These are phyloP conservation scores for Eptatretus atami DNA, from an alignment of 2,797 vertebrate species.

Conservation along the genomic window DNA sequence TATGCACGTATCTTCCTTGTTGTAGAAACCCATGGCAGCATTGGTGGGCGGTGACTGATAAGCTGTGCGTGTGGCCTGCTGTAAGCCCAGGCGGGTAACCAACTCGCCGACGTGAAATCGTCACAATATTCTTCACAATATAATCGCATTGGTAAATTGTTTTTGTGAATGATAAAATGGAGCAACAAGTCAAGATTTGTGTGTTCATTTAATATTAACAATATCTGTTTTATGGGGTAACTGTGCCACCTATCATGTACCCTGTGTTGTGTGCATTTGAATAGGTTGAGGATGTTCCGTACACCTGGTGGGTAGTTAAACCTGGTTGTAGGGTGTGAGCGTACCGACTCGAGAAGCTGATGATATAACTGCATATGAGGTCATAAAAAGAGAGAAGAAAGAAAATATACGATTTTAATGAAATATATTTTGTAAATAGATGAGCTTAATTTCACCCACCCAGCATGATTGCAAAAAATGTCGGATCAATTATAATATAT, in stretches of 20 bases:
- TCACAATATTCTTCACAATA: not conserved
- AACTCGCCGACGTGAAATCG: conserved; percentile 19
- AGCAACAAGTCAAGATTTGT: too few relatives aligned
- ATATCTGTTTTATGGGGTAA: conserved; percentile 4
- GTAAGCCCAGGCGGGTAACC: conserved; percentile 89
- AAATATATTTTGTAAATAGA: too few relatives aligned
- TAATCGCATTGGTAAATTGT: not conserved
- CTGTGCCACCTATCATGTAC: conserved; percentile 12
- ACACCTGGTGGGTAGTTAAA: conserved; percentile 91
- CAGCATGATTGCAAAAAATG: too few relatives aligned
- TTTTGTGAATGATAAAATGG: too few relatives aligned
- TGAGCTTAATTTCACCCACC: too few relatives aligned
- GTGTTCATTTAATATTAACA: conserved; percentile 11
- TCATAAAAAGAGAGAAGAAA: too few relatives aligned
- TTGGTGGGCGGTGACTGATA: conserved; percentile 68
- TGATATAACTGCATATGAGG: conserved; percentile 34
- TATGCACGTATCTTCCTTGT: conserved; percentile 66
- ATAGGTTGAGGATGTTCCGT: conserved; percentile 98
- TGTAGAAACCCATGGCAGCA: conserved; percentile 90
- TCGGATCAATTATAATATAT: too few relatives aligned
- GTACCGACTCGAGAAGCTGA: conserved; percentile 90
- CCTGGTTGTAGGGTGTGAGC: conserved; percentile 88
- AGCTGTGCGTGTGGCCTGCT: conserved; percentile 75
- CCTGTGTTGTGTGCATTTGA: conserved; percentile 94
- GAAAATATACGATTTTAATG: too few relatives aligned